phyloP scores from a whole-genome alignment of 1,140 invertebrate species.

The Heterodera carotae region DNA sequence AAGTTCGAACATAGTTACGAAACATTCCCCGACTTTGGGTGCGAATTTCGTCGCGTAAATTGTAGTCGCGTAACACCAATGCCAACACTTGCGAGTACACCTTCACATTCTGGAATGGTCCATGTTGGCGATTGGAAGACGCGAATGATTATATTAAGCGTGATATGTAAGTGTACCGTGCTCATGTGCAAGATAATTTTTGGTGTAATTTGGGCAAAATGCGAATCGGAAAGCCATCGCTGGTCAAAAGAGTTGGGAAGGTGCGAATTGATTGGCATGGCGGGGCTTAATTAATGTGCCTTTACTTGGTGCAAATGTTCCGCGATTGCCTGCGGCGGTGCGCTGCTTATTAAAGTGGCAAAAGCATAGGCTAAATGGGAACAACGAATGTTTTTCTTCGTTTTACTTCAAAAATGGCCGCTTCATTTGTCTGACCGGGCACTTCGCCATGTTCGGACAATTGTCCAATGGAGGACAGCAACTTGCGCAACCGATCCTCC shows the following conservation, averaged over 20 bases:
- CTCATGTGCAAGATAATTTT: slow-evolving; percentile 36
- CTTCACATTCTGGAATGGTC: slow-evolving; percentile 33
- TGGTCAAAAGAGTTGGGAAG: slow-evolving; percentile 2
- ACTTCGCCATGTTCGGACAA: slow-evolving; percentile 35
- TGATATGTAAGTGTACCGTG: slow-evolving; percentile 17
- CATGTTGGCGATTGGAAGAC: no score
- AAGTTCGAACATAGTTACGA: slow-evolving; percentile 34
- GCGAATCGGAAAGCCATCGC: slow-evolving; percentile 39
- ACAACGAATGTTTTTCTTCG: not conserved
- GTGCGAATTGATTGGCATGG: not conserved
- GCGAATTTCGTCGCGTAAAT: slow-evolving; percentile 34
- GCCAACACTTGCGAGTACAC: slow-evolving; percentile 40
- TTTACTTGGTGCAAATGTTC: slow-evolving; percentile 34
- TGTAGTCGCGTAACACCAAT: slow-evolving; percentile 33
- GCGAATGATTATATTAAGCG: not conserved
- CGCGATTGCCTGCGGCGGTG: slow-evolving; percentile 27
- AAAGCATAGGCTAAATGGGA: slow-evolving; percentile 22
- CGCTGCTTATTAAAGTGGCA: slow-evolving; percentile 37
- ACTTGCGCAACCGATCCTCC: slow-evolving; percentile 21
- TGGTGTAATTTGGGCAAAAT: slow-evolving; percentile 38
- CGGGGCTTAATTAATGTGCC: not conserved
- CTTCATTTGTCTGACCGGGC: slow-evolving; percentile 28
- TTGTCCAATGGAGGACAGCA: slow-evolving; percentile 34
- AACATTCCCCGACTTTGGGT: slow-evolving; percentile 36
- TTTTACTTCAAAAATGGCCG: no score